phyloP scores from a whole-genome alignment of 2,888 invertebrate genomes.

The Masnerella sp. region DNA sequence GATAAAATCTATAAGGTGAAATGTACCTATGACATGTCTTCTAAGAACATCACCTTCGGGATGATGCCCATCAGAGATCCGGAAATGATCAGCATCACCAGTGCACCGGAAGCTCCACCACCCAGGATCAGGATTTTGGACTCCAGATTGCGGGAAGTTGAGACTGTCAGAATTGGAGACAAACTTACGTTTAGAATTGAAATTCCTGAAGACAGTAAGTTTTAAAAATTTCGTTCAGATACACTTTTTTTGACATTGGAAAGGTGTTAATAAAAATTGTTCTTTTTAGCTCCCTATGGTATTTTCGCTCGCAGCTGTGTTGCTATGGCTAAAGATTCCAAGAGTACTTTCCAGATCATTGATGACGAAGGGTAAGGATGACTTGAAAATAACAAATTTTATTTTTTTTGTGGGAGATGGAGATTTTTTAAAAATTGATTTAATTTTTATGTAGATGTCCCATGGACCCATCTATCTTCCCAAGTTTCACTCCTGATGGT shows the following conservation, averaged over 20 bases:
- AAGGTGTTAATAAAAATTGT: neutral
- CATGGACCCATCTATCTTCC: slow-evolving; percentile 95
- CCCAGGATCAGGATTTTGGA: slow-evolving; percentile 95
- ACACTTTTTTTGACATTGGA: too few relatives aligned
- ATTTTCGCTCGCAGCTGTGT: slow-evolving; percentile 97
- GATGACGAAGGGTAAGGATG: slow-evolving; percentile 90
- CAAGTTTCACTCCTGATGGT: slow-evolving; percentile 93
- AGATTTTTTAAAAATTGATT: too few relatives aligned
- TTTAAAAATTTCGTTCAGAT: too few relatives aligned
- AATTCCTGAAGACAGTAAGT: slow-evolving; percentile 96
- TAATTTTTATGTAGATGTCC: slow-evolving; percentile 91
- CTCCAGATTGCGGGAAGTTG: slow-evolving; percentile 90
- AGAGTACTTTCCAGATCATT: slow-evolving; percentile 97
- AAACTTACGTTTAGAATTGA: slow-evolving; percentile 96
- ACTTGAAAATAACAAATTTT: too few relatives aligned
- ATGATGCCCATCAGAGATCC: slow-evolving; percentile 98
- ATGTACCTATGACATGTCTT: slow-evolving; percentile 97
- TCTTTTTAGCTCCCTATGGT: slow-evolving; percentile 91
- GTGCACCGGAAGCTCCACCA: slow-evolving; percentile 95
- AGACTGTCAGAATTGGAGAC: slow-evolving; percentile 96
- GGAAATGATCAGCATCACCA: slow-evolving; percentile 97
- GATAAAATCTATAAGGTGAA: slow-evolving; percentile 98
- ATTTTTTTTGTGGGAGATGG: too few relatives aligned
- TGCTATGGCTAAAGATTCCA: slow-evolving; percentile 97
- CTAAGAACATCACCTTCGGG: slow-evolving; percentile 97